Percentiles rank a stretch among this genome's conserved stretches.
These are phyloP conservation scores for Plagodis dolabraria DNA, from an alignment of 2,888 invertebrate species.

Conservation along the genomic window DNA sequence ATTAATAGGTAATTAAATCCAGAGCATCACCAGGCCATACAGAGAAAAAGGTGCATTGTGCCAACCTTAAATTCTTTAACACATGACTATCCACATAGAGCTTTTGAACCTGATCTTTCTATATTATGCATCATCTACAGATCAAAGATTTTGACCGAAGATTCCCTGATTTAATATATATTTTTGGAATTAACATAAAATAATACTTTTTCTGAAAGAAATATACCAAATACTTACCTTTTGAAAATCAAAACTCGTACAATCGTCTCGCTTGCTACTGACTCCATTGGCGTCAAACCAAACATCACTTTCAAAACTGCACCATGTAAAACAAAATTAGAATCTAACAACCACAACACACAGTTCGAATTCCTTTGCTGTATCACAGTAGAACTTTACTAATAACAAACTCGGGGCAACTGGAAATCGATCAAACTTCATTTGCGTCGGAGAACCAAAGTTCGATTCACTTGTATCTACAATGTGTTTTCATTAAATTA, in stretches of 20 bases:
- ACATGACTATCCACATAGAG: too few relatives aligned
- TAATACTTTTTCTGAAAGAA: too few relatives aligned
- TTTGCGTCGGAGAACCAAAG: slow-evolving; percentile 15
- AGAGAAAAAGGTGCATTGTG: too few relatives aligned
- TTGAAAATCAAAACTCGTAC: background rate
- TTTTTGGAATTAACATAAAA: too few relatives aligned
- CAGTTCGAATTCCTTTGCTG: slow-evolving; percentile 9
- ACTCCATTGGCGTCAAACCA: slow-evolving; percentile 11
- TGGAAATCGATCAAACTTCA: slow-evolving; percentile 36
- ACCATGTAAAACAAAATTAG: background rate
- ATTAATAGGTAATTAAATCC: too few relatives aligned
- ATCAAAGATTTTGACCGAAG: too few relatives aligned
- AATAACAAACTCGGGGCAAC: slow-evolving; percentile 25
- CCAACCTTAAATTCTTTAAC: too few relatives aligned
- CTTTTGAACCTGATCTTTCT: too few relatives aligned
- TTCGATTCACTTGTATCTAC: slow-evolving; percentile 12
- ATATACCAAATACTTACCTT: too few relatives aligned
- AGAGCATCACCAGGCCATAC: too few relatives aligned
- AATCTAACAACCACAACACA: background rate
- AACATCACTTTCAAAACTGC: background rate
- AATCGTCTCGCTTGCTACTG: slow-evolving; percentile 1
- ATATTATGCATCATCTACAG: too few relatives aligned
- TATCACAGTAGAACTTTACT: slow-evolving; percentile 1
- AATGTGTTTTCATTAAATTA: slow-evolving; percentile 12
- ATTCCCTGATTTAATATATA: too few relatives aligned